Percentiles rank a stretch among this genome's conserved stretches.
phyloP scores from a whole-genome alignment of 2,113 vertebrate genomes.

The Lethenteron camtschaticum region DNA sequence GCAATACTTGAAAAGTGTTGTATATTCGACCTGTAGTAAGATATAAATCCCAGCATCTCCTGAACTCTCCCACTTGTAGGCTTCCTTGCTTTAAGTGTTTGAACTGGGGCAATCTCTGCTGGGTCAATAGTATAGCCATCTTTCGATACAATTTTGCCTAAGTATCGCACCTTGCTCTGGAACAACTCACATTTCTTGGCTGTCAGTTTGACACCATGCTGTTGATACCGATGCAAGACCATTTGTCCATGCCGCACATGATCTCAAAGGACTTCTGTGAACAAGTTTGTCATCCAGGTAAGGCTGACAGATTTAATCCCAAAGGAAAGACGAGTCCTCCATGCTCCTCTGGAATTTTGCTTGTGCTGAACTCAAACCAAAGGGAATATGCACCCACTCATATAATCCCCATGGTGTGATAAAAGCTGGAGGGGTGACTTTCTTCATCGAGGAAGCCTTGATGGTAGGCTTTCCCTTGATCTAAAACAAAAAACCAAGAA shows the following conservation, averaged over 20 bases:
- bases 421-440: not conserved
- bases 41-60: too few species aligned
- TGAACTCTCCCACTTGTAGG: too few species aligned
- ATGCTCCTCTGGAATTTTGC: constrained; percentile 9
- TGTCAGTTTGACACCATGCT: too few species aligned
- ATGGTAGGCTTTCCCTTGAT: constrained; percentile 9
- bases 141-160: too few species aligned
- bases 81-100: too few species aligned
- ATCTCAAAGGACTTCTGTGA: not conserved
- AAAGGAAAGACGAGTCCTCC: constrained; percentile 8
- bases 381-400: constrained; percentile 7
- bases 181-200: too few species aligned
- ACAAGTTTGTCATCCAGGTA: not conserved
- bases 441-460: not conserved
- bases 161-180: not conserved
- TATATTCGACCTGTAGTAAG: too few species aligned
- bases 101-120: too few species aligned
- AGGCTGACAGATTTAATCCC: constrained; percentile 7
- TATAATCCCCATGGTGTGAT: constrained; percentile 5
- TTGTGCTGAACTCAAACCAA: constrained; percentile 6
- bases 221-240: too few species aligned
- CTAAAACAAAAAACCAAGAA: constrained; percentile 8
- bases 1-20: too few species aligned
- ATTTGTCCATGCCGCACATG: not conserved
- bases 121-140: too few species aligned